These are phyloP conservation scores for Enteromius paludinosus DNA, from an alignment of 2,797 vertebrate species.

Conservation along the genomic window DNA sequence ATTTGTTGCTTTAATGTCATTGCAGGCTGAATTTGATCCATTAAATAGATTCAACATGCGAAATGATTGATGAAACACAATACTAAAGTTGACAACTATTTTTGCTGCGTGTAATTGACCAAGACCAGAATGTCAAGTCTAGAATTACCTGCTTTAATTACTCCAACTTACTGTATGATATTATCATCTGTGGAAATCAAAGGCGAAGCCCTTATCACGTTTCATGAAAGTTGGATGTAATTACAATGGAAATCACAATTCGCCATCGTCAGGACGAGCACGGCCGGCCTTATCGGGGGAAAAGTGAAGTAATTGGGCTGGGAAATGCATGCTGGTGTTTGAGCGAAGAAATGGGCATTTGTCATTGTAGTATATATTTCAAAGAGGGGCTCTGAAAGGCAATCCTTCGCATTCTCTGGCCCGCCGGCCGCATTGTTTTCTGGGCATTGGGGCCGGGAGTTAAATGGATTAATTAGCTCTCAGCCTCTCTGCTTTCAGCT, in stretches of 20 bases:
- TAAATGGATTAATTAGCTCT: conserved; percentile 96
- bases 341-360: conserved; percentile 67
- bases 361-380: conserved; percentile 88
- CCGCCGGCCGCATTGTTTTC: conserved; percentile 72
- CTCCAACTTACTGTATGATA: conserved; percentile 66
- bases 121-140: conserved; percentile 50
- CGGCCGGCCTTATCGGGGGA: conserved; percentile 58
- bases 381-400: conserved; percentile 87
- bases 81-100: conserved; percentile 55
- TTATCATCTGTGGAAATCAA: conserved; percentile 80
- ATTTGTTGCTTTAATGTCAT: conserved; percentile 54
- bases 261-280: conserved; percentile 59
- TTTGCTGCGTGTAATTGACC: conserved; percentile 49
- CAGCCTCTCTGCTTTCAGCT: conserved; percentile 89
- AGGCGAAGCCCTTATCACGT: conserved; percentile 58
- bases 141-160: conserved; percentile 61
- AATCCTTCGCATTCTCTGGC: conserved; percentile 81
- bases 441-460: conserved; percentile 76
- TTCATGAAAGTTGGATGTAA: conserved; percentile 64
- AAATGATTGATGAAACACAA: conserved; percentile 51
- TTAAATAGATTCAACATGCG: conserved; percentile 43
- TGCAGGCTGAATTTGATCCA: conserved; percentile 51
- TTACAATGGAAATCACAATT: conserved; percentile 65
- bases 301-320: conserved; percentile 38
- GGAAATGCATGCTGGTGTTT: conserved; percentile 41